Evolutionary conservation across 2,797 vertebrate species (phyloP).

Genomic region (Carcharodon carcharias): DNA sequence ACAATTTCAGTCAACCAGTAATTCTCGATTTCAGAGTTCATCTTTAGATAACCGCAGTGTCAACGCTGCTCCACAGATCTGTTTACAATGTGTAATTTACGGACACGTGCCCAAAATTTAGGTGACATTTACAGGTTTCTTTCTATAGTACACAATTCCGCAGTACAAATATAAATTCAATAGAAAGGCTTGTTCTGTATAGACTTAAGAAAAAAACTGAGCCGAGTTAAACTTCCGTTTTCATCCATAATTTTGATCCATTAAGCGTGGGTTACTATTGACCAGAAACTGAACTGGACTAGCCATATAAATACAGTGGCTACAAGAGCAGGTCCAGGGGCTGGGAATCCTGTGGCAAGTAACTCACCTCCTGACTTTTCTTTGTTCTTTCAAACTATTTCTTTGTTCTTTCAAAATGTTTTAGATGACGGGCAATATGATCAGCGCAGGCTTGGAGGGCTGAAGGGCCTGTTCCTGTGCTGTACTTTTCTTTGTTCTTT

Average conservation of each 20-base stretch:
- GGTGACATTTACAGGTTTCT: background rate
- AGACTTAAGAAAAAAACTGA: background rate
- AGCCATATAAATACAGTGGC: no score
- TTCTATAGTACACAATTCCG: background rate
- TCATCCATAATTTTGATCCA: background rate
- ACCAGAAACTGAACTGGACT: no score
- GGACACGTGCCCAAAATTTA: background rate
- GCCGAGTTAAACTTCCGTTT: background rate
- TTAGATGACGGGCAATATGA: no score
- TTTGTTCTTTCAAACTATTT: no score
- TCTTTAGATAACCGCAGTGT: background rate
- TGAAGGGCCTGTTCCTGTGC: no score
- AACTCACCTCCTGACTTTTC: no score
- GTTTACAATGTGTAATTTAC: background rate
- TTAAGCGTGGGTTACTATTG: background rate
- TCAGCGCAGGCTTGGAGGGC: no score
- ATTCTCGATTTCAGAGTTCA: background rate
- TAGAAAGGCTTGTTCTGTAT: background rate
- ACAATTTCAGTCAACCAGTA: background rate
- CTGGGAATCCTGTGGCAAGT: no score
- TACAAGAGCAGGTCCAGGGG: no score
- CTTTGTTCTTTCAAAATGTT: no score
- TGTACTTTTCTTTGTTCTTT: no score
- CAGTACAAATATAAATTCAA: background rate
- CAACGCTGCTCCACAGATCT: background rate